Evolutionary conservation across 2,113 vertebrate genomes (phyloP).

Genomic region (Uria aalge): DNA sequence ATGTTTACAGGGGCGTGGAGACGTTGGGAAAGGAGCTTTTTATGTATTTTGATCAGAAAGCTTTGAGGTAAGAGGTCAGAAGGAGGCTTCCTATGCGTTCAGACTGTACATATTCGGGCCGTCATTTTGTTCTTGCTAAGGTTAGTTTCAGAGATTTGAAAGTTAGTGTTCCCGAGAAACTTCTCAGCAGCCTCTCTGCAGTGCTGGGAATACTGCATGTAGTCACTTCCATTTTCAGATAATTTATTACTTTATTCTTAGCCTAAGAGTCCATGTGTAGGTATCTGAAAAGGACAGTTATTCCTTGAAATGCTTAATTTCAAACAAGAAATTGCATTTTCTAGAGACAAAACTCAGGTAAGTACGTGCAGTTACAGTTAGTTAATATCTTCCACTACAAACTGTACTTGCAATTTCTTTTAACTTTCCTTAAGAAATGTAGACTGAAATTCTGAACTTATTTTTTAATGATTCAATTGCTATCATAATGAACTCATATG

Average conservation of each 20-base stretch:
- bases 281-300: not conserved
- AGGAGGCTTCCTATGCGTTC: not conserved
- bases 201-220: not conserved
- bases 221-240: not conserved
- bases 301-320: not conserved
- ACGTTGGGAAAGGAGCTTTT: slow-evolving; percentile 95
- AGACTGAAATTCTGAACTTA: not conserved
- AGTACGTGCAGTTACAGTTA: not conserved
- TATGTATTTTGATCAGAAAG: slow-evolving; percentile 84
- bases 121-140: not conserved
- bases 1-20: slow-evolving; percentile 79
- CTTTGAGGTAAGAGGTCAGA: slow-evolving; percentile 81
- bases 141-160: not conserved
- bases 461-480: not conserved
- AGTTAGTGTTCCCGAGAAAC: not conserved
- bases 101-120: not conserved
- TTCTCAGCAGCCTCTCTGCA: not conserved
- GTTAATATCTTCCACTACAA: not conserved
- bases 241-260: not conserved
- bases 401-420: not conserved
- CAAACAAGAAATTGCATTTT: not conserved
- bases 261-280: not conserved
- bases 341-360: not conserved
- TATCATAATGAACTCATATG: not conserved
- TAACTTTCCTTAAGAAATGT: not conserved